Percentiles rank a stretch among this genome's conserved stretches.
These are phyloP conservation scores for Synaphobranchus kaupii DNA, from an alignment of 2,797 vertebrate genomes.

Conservation along the genomic window DNA sequence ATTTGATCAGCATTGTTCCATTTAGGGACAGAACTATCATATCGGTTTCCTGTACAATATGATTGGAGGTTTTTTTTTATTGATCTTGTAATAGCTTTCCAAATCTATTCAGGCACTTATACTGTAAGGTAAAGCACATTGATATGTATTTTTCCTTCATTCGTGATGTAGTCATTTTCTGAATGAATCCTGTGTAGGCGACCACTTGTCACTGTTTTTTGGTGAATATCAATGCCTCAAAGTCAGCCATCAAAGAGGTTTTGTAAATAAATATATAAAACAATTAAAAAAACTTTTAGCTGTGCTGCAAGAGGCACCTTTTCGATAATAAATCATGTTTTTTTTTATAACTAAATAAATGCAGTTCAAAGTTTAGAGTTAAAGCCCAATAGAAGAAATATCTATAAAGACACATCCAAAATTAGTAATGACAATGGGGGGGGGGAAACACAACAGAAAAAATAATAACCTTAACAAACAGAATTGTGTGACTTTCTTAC, in stretches of 20 bases:
- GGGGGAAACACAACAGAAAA: background rate
- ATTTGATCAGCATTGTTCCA: constrained; percentile 14
- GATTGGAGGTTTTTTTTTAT: constrained; percentile 25
- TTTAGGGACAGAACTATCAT: background rate
- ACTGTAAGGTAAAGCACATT: background rate
- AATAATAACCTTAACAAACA: constrained; percentile 44
- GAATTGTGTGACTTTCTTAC: constrained; percentile 54
- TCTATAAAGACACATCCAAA: constrained; percentile 6
- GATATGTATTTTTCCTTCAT: background rate
- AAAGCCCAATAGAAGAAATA: background rate
- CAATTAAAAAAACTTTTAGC: background rate
- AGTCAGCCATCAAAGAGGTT: background rate
- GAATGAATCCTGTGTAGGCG: background rate
- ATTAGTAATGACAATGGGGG: background rate
- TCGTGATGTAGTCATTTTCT: background rate
- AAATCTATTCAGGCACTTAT: constrained; percentile 25
- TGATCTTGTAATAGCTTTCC: constrained; percentile 39
- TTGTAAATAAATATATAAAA: no score
- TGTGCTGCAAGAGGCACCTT: background rate
- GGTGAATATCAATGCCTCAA: background rate
- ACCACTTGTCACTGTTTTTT: background rate
- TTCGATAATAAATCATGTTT: background rate
- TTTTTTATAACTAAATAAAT: background rate
- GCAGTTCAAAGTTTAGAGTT: background rate
- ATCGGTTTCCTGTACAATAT: constrained; percentile 8